A percentile compares a stretch with the other conserved stretches of the same genome.
Conservation (phyloP, 2,113 vertebrate species). For the Corvus moneduloides region DNA sequence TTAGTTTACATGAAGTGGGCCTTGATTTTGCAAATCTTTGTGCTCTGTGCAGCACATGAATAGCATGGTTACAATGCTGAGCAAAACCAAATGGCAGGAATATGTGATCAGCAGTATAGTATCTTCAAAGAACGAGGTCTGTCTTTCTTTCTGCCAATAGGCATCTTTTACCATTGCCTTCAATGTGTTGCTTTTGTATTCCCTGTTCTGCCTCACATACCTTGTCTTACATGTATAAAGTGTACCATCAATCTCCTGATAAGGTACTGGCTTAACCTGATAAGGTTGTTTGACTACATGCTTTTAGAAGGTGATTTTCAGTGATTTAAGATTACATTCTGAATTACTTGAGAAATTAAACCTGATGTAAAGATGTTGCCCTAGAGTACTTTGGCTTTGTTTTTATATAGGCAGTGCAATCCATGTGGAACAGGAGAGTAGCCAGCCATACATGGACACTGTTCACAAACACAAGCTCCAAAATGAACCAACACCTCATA, state of each 20-base stretch:
- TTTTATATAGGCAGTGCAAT: not conserved
- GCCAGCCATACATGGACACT: not conserved
- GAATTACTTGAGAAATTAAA: not conserved
- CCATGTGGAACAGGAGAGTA: not conserved
- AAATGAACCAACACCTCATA: not conserved
- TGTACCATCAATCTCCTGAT: not conserved
- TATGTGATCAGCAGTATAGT: not conserved
- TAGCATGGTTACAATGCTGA: not conserved
- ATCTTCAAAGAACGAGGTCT: not conserved
- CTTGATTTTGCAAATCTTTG: not conserved
- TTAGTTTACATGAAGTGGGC: not conserved
- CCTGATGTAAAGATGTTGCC: not conserved
- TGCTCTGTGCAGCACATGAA: not conserved
- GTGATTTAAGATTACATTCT: not conserved
- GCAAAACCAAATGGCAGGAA: not conserved
- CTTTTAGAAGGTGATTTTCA: not conserved
- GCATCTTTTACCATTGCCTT: not conserved
- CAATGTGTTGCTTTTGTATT: not conserved
- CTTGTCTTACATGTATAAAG: not conserved
- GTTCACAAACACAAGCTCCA: not conserved
- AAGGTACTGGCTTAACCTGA: not conserved
- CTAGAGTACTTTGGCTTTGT: not conserved
- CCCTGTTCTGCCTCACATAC: not conserved
- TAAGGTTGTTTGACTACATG: not conserved
- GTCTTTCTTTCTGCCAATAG: not conserved